A percentile compares a stretch with the other conserved stretches of the same genome.
These are phyloP conservation scores for Diorhabda elongata DNA, from an alignment of 1,140 invertebrate species.

Conservation along the genomic window DNA sequence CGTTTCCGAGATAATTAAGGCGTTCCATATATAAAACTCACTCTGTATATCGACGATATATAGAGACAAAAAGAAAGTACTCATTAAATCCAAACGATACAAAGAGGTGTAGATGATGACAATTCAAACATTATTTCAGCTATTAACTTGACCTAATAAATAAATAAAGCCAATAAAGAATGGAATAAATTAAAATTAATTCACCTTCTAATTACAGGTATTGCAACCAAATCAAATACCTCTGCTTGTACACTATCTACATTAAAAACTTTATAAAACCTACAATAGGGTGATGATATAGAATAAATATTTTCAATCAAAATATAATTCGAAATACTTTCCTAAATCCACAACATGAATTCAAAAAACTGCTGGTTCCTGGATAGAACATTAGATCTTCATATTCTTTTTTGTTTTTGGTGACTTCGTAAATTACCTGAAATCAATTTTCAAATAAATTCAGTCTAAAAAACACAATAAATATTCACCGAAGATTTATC, in stretches of 20 bases:
- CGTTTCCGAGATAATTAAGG: no score
- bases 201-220: constrained; percentile 51
- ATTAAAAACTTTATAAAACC: constrained; percentile 51
- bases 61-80: no score
- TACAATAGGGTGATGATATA: constrained; percentile 29
- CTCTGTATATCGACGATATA: no score
- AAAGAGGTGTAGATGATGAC: background rate
- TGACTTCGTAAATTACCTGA: constrained; percentile 41
- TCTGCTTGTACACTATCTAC: constrained; percentile 43
- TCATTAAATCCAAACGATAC: background rate
- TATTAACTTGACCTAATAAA: background rate
- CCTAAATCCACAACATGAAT: constrained; percentile 38
- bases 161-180: constrained; percentile 10
- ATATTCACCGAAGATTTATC: constrained; percentile 27
- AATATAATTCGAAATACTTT: background rate
- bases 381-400: constrained; percentile 37
- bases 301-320: background rate
- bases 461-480: background rate
- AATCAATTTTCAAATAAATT: background rate
- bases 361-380: constrained; percentile 35
- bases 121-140: background rate
- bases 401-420: constrained; percentile 30
- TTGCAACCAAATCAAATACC: constrained; percentile 50
- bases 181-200: background rate
- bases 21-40: no score